A percentile compares a stretch with the other conserved stretches of the same genome.
phyloP scores from a whole-genome alignment of 2,888 invertebrate species.

The Sinohyriopsis cumingii region DNA sequence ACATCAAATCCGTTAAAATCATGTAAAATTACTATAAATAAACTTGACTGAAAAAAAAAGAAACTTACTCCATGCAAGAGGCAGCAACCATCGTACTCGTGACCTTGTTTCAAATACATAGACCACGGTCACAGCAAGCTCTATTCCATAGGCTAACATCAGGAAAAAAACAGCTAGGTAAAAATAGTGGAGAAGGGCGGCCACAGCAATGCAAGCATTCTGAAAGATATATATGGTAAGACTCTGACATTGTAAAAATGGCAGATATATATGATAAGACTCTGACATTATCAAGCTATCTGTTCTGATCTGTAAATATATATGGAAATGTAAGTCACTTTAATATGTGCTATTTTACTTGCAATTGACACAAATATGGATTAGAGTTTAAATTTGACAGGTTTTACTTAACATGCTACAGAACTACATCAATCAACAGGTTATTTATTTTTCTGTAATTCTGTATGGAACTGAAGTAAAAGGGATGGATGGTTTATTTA shows the following conservation, averaged over 20 bases:
- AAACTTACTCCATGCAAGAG: constrained; percentile 60
- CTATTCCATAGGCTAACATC: constrained; percentile 66
- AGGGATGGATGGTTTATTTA: too few species aligned
- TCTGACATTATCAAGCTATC: neutral
- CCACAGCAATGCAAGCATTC: constrained; percentile 58
- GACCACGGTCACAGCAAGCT: constrained; percentile 62
- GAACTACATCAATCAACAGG: too few species aligned
- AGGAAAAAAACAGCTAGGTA: constrained; percentile 65
- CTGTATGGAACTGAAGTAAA: too few species aligned
- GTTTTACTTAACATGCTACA: too few species aligned
- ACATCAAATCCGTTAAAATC: too few species aligned
- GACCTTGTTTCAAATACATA: constrained; percentile 61
- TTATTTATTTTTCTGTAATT: too few species aligned
- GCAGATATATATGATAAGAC: neutral
- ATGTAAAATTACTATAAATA: too few species aligned
- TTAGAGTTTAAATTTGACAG: too few species aligned
- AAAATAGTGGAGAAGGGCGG: constrained; percentile 63
- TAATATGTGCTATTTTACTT: neutral
- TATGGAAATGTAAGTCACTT: neutral
- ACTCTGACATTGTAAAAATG: neutral
- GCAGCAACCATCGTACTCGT: constrained; percentile 41
- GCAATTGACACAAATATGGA: too few species aligned
- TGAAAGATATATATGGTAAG: constrained; percentile 22
- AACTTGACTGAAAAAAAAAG: too few species aligned
- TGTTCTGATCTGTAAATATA: neutral